phyloP scores from a whole-genome alignment of 37 sponge, comb jelly and placozoan genomes.

The Hexactinellida sp. region DNA sequence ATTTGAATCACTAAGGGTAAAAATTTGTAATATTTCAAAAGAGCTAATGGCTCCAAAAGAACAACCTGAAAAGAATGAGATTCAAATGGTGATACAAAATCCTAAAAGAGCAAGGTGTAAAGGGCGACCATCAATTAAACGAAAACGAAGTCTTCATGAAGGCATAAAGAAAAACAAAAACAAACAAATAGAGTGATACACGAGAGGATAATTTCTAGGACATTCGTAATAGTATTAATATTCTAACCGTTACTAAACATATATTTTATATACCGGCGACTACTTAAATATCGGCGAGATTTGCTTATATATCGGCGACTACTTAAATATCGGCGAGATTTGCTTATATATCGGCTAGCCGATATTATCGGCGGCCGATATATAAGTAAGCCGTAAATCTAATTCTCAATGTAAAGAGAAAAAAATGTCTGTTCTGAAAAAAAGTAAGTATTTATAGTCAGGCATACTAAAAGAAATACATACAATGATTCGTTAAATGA shows the following conservation, averaged over 20 bases:
- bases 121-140: conserved; percentile 1
- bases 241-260: not conserved
- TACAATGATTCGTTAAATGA: too few relatives aligned
- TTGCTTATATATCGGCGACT: not conserved
- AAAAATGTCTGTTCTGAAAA: too few relatives aligned
- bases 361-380: not conserved
- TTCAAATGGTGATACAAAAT: not conserved
- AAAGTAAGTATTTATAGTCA: too few relatives aligned
- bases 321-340: not conserved
- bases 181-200: not conserved
- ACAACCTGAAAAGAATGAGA: not conserved
- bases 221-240: not conserved
- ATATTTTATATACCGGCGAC: not conserved
- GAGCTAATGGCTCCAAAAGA: not conserved
- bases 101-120: not conserved
- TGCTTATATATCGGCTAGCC: not conserved
- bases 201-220: not conserved
- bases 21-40: not conserved
- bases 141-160: not conserved
- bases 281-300: too few relatives aligned
- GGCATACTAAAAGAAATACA: too few relatives aligned
- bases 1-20: not conserved
- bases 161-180: not conserved
- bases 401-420: too few relatives aligned
- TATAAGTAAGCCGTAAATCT: conserved; percentile 14